Percentiles rank a stretch among this genome's conserved stretches.
These are phyloP conservation scores for Arnoldichthys spilopterus DNA, from an alignment of 2,797 vertebrate species.

Conservation along the genomic window DNA sequence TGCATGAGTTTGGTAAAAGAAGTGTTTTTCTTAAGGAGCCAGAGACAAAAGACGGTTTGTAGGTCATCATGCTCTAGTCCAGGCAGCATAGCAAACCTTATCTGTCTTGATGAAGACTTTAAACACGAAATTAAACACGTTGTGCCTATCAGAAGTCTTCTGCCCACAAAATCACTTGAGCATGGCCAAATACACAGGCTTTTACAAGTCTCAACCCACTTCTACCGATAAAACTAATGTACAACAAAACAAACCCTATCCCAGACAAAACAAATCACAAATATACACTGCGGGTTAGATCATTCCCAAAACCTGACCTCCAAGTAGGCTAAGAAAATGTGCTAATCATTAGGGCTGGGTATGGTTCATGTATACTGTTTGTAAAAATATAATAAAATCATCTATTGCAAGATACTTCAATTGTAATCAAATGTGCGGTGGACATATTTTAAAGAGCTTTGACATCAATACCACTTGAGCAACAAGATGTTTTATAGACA, in stretches of 20 bases:
- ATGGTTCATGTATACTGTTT: background rate
- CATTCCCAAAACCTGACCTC: constrained; percentile 22
- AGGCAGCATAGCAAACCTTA: constrained; percentile 19
- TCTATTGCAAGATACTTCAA: no score
- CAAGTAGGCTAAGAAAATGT: constrained; percentile 1
- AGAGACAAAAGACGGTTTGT: background rate
- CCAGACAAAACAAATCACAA: constrained; percentile 41
- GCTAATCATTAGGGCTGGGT: background rate
- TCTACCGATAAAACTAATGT: constrained; percentile 37
- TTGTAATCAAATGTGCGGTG: no score
- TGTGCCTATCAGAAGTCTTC: constrained; percentile 36
- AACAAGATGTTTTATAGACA: no score
- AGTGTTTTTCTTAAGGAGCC: background rate
- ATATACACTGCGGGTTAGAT: constrained; percentile 32
- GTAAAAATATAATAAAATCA: no score
- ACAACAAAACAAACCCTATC: constrained; percentile 25
- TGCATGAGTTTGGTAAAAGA: background rate
- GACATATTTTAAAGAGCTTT: no score
- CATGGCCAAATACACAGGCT: constrained; percentile 22
- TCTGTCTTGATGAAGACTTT: constrained; percentile 42
- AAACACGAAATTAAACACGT: constrained; percentile 25
- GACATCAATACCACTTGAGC: no score
- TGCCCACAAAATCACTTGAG: constrained; percentile 4
- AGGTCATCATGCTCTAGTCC: background rate
- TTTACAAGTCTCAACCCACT: constrained; percentile 30